A percentile compares a stretch with the other conserved stretches of the same genome.
Evolutionary conservation across 2,888 invertebrate genomes (phyloP).

Genomic region (Trisateles emortualis): DNA sequence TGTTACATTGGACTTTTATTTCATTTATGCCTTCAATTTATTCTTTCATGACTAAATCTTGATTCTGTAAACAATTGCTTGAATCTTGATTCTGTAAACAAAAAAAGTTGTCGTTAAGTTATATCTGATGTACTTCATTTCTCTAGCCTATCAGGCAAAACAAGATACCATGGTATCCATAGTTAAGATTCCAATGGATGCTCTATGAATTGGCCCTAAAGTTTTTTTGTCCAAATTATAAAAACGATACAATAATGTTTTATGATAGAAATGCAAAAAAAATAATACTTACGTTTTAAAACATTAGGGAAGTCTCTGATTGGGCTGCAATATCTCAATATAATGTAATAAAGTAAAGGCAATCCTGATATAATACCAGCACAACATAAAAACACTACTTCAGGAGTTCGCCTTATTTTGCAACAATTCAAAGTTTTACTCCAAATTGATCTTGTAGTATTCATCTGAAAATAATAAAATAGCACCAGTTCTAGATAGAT

Average conservation of each 20-base stretch:
- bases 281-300: conserved; percentile 71
- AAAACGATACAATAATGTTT: background rate
- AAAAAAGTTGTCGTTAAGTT: conserved; percentile 5
- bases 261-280: background rate
- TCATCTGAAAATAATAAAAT: conserved; percentile 88
- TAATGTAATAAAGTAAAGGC: conserved; percentile 87
- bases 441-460: conserved; percentile 88
- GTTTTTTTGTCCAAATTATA: too few species aligned
- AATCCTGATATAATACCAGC: conserved; percentile 81
- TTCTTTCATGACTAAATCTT: conserved; percentile 64
- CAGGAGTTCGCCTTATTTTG: conserved; percentile 83
- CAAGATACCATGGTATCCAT: too few species aligned
- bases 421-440: conserved; percentile 87
- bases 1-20: conserved; percentile 36
- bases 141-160: too few species aligned
- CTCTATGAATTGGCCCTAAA: too few species aligned
- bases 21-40: conserved; percentile 52
- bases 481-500: too few species aligned
- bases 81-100: conserved; percentile 79
- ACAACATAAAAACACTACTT: conserved; percentile 85
- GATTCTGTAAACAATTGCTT: conserved; percentile 76
- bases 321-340: conserved; percentile 82
- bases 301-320: conserved; percentile 80
- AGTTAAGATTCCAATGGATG: too few species aligned
- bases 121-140: too few species aligned